These are phyloP conservation scores for Anarhynchus alexandrinus DNA, from an alignment of 2,113 vertebrate genomes.

Conservation along the genomic window DNA sequence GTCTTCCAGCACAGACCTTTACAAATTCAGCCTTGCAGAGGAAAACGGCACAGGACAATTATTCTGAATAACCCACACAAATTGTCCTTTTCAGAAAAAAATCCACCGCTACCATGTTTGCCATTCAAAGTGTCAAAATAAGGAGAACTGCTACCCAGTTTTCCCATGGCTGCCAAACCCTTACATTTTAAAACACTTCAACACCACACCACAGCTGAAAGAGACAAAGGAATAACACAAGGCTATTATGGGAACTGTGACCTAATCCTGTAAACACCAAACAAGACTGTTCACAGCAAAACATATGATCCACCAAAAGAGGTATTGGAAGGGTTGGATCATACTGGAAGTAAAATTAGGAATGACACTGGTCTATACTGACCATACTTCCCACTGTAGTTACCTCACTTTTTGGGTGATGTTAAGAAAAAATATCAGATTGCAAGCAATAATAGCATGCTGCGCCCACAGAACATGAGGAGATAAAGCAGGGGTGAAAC, in stretches of 20 bases:
- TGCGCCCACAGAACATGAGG: neutral
- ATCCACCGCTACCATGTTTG: neutral
- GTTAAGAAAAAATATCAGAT: neutral
- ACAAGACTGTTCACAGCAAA: neutral
- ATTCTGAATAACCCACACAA: neutral
- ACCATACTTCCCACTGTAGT: accelerated
- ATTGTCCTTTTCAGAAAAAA: neutral
- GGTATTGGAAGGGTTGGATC: neutral
- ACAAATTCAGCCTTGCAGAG: neutral
- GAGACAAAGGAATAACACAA: neutral
- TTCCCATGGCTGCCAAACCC: neutral
- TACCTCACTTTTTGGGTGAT: neutral
- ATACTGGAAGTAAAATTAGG: neutral
- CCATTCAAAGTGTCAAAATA: neutral
- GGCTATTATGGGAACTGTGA: neutral
- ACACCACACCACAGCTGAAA: neutral
- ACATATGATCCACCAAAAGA: accelerated
- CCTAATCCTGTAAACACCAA: neutral
- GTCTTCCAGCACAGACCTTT: neutral
- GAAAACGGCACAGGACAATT: neutral
- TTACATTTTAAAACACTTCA: neutral
- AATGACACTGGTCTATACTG: neutral
- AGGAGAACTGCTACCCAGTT: neutral
- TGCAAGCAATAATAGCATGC: no score
- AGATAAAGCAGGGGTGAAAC: neutral